Base-by-base conservation (phyloP, 2,113 vertebrate genomes). In the Seriola quinqueradiata region DNA sequence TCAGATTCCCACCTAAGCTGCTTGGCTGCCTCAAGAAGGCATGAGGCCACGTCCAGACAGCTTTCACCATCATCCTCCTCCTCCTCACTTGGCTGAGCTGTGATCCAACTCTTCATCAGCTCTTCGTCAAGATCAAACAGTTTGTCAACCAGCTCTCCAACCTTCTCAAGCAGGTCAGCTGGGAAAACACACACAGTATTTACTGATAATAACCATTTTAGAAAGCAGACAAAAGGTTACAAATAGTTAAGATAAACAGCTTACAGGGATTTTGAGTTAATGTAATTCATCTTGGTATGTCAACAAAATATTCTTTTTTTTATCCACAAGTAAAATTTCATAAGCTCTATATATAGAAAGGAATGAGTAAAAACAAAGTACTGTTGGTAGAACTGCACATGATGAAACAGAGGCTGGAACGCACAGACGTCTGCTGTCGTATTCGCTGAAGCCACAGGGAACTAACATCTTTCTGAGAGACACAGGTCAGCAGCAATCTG, bases 351-450 rank as follows among this genome's bases (percentile, higher is more conserved):
- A 36, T 42, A 57, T 23, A 32, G 8, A 38, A 72, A 48, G 36
- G 23, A 68, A 25, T 14, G 2, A 69, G 17, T 68, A 44, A 87
- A 90, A 75, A 17, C 25, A 57, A 40, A 60, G 90, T 93, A 99
- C 98, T 95, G 63, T 97, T 99, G 63, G 97, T 99, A 60, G 98
- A 99, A 89, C 97, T 99, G 92, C 93, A 95, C 97, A 99, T 99
- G 93, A 99, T 97, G 94, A 99, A 99, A 81, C 97, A 97, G 32
- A 99, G 91, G 79, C 93, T 97, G 84, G 95, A 90, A 48, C 91
- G 94, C 44, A 97, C 93, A 0, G 95, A 95, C 0, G 84, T 91
- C 64, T 95, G 94, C 72, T 96, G 95, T 66, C 83, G 92, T 88
- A 99, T 96, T 85, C 97, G 96, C 82, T 97, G 95, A 79, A 98